Evolutionary conservation across 2,797 vertebrate genomes (phyloP).

Genomic region (Florisuga fusca): DNA sequence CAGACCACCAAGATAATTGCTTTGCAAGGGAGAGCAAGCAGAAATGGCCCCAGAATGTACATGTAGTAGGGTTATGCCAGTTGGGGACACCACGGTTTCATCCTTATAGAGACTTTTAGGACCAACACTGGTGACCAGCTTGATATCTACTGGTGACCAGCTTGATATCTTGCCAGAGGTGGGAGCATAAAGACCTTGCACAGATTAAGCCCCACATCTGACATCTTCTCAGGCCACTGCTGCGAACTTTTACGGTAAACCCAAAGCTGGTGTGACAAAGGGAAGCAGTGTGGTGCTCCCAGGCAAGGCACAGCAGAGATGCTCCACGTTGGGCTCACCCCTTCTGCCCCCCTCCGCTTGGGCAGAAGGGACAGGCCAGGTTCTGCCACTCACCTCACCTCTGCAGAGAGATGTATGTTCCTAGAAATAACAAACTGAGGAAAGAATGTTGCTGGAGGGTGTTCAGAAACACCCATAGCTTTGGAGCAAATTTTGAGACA

Average conservation of each 20-base stretch:
- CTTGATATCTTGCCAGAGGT: background rate
- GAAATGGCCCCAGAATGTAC: background rate
- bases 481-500: background rate
- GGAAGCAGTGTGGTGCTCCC: fast-evolving
- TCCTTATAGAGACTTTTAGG: background rate
- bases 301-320: background rate
- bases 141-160: fast-evolving
- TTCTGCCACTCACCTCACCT: background rate
- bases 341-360: background rate
- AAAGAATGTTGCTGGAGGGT: background rate
- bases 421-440: background rate
- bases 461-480: background rate
- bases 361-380: background rate
- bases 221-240: background rate
- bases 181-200: background rate
- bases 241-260: background rate
- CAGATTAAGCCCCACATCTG: background rate
- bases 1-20: background rate
- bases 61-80: background rate
- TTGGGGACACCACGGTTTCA: background rate
- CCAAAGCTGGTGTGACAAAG: background rate
- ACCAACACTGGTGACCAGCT: background rate
- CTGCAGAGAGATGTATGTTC: background rate
- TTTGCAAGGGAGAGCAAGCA: background rate
- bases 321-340: background rate